Conservation (phyloP, 2,888 invertebrate species). For the Lissonota sp. region DNA sequence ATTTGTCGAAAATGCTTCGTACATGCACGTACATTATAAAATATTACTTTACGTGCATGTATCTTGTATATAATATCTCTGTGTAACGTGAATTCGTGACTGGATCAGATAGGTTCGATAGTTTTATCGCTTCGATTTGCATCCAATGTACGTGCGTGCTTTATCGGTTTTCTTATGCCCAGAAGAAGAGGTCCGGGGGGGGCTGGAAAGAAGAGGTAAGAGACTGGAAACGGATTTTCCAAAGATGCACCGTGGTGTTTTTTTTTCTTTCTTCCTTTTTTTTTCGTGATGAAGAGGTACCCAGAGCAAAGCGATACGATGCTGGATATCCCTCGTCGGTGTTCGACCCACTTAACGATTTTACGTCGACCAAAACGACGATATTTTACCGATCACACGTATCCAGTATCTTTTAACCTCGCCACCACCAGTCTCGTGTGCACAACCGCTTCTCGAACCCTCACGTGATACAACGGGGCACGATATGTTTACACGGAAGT, state of each 20-base stretch:
- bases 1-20: too few species aligned
- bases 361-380: conserved; percentile 70
- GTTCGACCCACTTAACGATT: conserved; percentile 76
- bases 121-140: conserved; percentile 57
- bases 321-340: conserved; percentile 61
- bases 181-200: neutral
- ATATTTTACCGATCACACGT: conserved; percentile 60
- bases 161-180: conserved; percentile 47
- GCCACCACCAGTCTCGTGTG: neutral
- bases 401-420: conserved; percentile 42
- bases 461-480: conserved; percentile 35
- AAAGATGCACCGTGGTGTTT: conserved; percentile 16
- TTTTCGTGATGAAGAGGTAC: conserved; percentile 7
- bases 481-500: conserved; percentile 57
- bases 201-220: neutral
- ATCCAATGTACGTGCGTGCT: conserved; percentile 35
- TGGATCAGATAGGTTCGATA: conserved; percentile 50
- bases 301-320: conserved; percentile 33
- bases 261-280: neutral
- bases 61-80: too few species aligned
- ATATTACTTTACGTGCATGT: too few species aligned
- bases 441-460: neutral
- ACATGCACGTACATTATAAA: too few species aligned
- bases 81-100: conserved; percentile 33
- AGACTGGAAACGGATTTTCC: conserved; percentile 7